phyloP scores from a whole-genome alignment of 2,113 vertebrate genomes.

The Octodon degus region DNA sequence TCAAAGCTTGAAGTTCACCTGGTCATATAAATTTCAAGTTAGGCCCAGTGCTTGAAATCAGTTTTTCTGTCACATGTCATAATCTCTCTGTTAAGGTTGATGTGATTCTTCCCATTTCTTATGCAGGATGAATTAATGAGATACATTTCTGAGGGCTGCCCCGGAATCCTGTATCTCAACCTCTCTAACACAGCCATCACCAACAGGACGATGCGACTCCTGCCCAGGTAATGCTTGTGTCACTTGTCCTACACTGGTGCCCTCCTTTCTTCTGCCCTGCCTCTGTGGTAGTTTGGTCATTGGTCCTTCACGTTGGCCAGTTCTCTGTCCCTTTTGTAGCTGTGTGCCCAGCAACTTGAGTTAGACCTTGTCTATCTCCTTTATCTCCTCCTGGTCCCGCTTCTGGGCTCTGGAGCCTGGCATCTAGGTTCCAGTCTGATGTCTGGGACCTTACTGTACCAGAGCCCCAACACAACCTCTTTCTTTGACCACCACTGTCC shows the following conservation, averaged over 20 bases:
- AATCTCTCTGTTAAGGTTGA: background rate
- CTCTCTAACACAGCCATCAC: conserved; percentile 88
- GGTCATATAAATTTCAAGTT: background rate
- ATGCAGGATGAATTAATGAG: conserved; percentile 89
- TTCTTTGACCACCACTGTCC: background rate
- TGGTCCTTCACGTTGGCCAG: background rate
- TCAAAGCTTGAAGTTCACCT: background rate
- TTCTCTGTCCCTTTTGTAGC: background rate
- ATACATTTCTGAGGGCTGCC: conserved; percentile 87
- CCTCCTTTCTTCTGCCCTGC: background rate
- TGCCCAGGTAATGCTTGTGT: conserved; percentile 86
- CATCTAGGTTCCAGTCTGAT: background rate
- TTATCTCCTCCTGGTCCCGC: background rate
- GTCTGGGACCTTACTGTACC: background rate
- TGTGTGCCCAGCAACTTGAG: background rate
- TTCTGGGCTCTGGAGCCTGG: background rate
- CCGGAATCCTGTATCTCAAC: conserved; percentile 90
- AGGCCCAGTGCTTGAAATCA: background rate
- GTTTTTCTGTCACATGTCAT: background rate
- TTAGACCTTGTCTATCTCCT: background rate
- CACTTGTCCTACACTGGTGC: background rate
- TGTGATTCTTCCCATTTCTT: conserved; percentile 55
- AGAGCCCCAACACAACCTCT: background rate
- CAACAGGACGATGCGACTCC: conserved; percentile 85
- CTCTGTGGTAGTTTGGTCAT: background rate